Base-by-base conservation (phyloP, 2,888 invertebrate genomes). In the Lasiommata megera region DNA sequence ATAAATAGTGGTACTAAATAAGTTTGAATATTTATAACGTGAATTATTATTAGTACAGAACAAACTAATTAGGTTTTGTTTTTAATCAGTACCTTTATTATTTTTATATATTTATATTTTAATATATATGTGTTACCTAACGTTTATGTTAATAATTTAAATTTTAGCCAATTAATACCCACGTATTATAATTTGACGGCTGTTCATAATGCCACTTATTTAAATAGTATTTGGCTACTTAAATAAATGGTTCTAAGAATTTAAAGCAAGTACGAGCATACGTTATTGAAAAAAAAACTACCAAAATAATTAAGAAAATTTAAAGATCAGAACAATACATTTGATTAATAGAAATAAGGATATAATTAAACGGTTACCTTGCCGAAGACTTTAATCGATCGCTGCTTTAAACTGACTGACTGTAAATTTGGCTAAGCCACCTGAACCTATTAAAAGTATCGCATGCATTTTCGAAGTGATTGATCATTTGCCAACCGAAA, bases 1-100 rank as follows among this genome's bases (percentile, higher is more conserved):
- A 88, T 78, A 88, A 88, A 85, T 72, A 80, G 71, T 70, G 62
- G 63, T 67, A 67, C 67, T 68, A 64, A 57, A 67, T 64, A 59
- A 58, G 58, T 54, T 50, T 52, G 11, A 29, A 51, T 7, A 7
- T 37, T 8, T 31, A 6, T 46, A 16, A 5, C 7, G 29, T 17
- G 23, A 46, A 31, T 29, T 31, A 31, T 29, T 31, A 46, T 46
- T 46, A 46, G 16, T 29, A 29, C 9, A 29, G 18, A n/a, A n/a
- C 41, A 41, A 41, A 23, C 23, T 23, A 23, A 44, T 6, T n/a
- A 9, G 16, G 18, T 2, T 9, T 18, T 7, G 23, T 6, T 9
- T n/a, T n/a, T 18, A 23, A 23, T 12, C 12, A 43, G 12, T 28
- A 11, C 6, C 11, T 14, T 16, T 31, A n/a, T 43, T 16, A 44